These are phyloP conservation scores for Pygoscelis antarcticus DNA, from an alignment of 2,113 vertebrate genomes.

Conservation along the genomic window DNA sequence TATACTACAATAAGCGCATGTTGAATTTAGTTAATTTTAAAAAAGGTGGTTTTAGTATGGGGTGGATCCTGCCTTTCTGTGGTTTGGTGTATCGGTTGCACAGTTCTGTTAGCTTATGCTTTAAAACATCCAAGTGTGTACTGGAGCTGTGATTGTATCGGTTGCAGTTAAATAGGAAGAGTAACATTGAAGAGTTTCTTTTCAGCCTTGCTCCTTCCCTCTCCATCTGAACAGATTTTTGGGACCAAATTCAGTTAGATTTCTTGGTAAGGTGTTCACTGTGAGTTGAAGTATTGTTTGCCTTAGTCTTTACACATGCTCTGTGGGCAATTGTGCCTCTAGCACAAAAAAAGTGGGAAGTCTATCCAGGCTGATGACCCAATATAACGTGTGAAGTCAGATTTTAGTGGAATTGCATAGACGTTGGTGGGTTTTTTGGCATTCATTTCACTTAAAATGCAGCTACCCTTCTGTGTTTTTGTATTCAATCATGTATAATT, in stretches of 20 bases:
- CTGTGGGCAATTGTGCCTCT: not conserved
- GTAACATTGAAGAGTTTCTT: not conserved
- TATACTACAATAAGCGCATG: not conserved
- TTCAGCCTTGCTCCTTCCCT: not conserved
- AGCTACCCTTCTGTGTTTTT: not conserved
- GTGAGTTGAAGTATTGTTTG: not conserved
- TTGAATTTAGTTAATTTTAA: not conserved
- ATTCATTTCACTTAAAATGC: not conserved
- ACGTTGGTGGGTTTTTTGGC: not conserved
- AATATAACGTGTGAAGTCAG: not conserved
- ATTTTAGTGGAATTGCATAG: not conserved
- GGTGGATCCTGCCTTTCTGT: not conserved
- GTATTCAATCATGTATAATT: slow-evolving; percentile 1
- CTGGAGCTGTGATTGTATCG: not conserved
- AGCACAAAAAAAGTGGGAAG: not conserved
- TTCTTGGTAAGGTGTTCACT: not conserved
- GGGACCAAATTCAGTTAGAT: not conserved
- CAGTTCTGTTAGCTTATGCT: not conserved
- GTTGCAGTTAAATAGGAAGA: not conserved
- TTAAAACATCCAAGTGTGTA: not conserved
- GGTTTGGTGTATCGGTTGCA: not conserved
- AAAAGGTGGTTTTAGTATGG: not conserved
- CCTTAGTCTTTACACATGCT: not conserved
- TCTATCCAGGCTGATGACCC: not conserved
- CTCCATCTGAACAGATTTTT: not conserved